Base-by-base conservation (phyloP, 2,888 invertebrate genomes). In the Calameuta filiformis region DNA sequence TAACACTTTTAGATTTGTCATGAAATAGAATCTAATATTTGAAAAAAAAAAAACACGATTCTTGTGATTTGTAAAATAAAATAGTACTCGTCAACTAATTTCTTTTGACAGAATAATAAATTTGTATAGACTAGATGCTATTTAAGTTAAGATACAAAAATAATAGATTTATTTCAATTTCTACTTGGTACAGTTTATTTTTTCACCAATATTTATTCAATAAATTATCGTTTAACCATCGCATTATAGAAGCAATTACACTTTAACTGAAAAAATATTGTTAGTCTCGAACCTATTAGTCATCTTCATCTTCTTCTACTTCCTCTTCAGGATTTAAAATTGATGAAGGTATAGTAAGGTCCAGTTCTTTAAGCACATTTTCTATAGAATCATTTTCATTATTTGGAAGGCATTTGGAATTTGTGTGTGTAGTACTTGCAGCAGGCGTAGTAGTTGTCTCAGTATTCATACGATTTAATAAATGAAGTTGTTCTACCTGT, bases 401-500 rank as follows among this genome's bases (percentile, higher is more conserved):
- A 56, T 56, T 56, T 56, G 56, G 0, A 23, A 23, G 56, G 23
- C 23, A 23, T 56, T 56, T 23, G 23, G 56, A 23, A 1, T 56
- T 56, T 23, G 23, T 9, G 1, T 56, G 23, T 9, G 23, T 56
- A 69, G 23, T 15, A n/a, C 35, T 68, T 23, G 80, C 68, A 71
- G 74, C 15, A 33, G 73, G 35, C 73, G 68, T 77, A 23, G n/a
- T 9, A n/a, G 73, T 37, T 68, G 79, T 79, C 11, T 12, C 15
- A 34, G 33, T 23, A 73, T 84, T 84, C 56, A 84, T 81, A 40
- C 83, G 68, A 69, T 84, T 87, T 40, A 87, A 78, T 75, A 91
- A 84, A 78, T 90, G 87, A 79, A 91, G 86, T 74, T 87, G 88
- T 82, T 91, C 91, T 4, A 91, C 87, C 91, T 91, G 75, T 12